These are phyloP conservation scores for Adelges cooleyi DNA, from an alignment of 1,140 invertebrate species.

Conservation along the genomic window DNA sequence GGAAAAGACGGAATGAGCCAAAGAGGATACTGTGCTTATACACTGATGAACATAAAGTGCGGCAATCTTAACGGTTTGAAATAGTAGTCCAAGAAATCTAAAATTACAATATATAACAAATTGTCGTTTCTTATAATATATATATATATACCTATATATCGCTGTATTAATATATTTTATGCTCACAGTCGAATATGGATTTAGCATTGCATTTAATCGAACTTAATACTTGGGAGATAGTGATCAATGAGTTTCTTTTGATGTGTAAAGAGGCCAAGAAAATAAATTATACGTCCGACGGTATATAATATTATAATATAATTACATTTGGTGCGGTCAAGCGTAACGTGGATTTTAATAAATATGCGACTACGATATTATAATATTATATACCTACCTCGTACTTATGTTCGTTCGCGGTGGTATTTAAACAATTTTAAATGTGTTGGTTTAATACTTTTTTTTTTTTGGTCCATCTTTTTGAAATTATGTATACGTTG, in stretches of 20 bases:
- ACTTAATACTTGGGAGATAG: constrained; percentile 3
- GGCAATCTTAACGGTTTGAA: too few species aligned
- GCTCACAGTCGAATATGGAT: background rate
- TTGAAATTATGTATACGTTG: background rate
- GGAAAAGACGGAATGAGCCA: background rate
- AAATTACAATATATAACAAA: constrained; percentile 21
- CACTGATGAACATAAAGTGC: too few species aligned
- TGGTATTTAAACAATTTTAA: constrained; percentile 5
- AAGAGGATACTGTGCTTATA: too few species aligned
- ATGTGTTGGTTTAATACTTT: background rate
- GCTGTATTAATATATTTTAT: background rate
- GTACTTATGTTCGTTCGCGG: too few species aligned
- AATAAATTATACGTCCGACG: background rate
- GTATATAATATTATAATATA: background rate
- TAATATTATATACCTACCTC: background rate
- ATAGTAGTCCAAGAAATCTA: constrained; percentile 16
- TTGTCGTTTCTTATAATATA: too few species aligned
- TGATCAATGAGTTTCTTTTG: constrained; percentile 15
- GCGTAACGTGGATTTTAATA: constrained; percentile 4
- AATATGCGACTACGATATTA: background rate
- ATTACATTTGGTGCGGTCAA: constrained; percentile 10
- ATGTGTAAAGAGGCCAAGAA: background rate
- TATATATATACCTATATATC: too few species aligned
- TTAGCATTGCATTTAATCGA: background rate
- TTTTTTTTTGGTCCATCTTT: background rate